Base-by-base conservation (phyloP, 2,113 vertebrate species). In the Erythrolamprus reginae region DNA sequence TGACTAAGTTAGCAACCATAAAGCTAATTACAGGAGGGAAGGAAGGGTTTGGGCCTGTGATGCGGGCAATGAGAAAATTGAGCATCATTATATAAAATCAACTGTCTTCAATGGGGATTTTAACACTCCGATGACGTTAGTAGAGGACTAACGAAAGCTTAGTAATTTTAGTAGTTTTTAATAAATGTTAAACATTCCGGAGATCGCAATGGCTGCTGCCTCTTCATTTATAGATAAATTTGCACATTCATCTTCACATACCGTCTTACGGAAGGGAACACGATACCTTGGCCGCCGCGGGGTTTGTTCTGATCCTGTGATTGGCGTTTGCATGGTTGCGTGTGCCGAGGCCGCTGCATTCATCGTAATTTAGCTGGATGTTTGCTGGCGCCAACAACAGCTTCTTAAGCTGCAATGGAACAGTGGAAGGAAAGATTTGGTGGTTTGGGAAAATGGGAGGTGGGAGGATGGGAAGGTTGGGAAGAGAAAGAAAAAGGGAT, bases 311-410 rank as follows among this genome's bases (percentile, higher is more conserved):
- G 98, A 98, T 99, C 97, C 98, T 98, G 97, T 98, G 98, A 97
- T 98, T 98, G 95, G 97, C 97, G 96, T 98, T 98, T 97, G 98
- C 98, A 98, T 99, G 98, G 97, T 98, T 98, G 97, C 99, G 98
- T 96, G 98, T 97, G 96, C 98, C 98, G 98, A 98, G 97, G 97
- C 98, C 98, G 96, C 98, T 98, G 98, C 99, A 99, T 98, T 99
- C 99, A 98, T 99, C 98, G 97, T 99, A 99, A 98, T 98, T 98
- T 97, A 99, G 98, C 97, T 99, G 99, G 97, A 98, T 98, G 97
- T 99, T 99, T 95, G 99, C 98, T 82, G 99, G 99, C 93, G 99
- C 99, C 98, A 99, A 97, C 97, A 99, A 98, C 97, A 99, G 98
- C 97, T 99, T 99, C 98, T 99, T 99, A 97, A 99, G 98, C 99